These are phyloP conservation scores for Gopherus flavomarginatus DNA, from an alignment of 2,113 vertebrate genomes.

Conservation along the genomic window DNA sequence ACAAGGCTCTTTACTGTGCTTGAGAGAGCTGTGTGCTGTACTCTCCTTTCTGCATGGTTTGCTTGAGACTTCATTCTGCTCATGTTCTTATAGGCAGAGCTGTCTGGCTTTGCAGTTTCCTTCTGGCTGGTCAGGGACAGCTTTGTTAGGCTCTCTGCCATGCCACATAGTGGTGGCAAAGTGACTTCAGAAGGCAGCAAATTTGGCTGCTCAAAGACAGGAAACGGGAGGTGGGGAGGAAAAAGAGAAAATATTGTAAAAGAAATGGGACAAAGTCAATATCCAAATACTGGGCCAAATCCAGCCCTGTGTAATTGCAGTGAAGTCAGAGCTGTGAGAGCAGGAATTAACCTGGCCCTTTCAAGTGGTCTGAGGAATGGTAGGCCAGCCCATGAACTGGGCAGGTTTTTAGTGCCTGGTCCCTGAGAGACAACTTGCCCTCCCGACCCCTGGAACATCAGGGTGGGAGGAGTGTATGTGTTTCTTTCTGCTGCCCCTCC, in stretches of 20 bases:
- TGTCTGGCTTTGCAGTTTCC: background rate
- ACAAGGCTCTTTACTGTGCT: background rate
- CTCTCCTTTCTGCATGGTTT: too few relatives aligned
- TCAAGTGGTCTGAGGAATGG: background rate
- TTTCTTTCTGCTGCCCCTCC: too few relatives aligned
- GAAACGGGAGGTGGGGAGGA: too few relatives aligned
- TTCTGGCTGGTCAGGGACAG: background rate
- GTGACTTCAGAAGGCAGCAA: background rate
- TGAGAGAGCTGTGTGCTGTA: background rate
- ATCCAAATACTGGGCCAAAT: background rate
- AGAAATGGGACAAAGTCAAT: background rate
- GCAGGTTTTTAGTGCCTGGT: background rate
- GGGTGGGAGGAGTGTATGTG: rapidly evolving
- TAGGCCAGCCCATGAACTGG: background rate
- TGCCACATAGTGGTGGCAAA: background rate
- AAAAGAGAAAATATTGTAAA: background rate
- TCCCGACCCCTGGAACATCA: rapidly evolving
- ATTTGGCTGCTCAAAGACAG: background rate
- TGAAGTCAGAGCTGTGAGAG: background rate
- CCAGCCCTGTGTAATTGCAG: background rate
- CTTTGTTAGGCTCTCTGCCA: background rate
- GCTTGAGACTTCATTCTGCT: background rate
- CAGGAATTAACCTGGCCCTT: background rate
- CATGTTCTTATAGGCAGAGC: background rate
- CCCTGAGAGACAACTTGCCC: background rate